A percentile compares a stretch with the other conserved stretches of the same genome.
Evolutionary conservation across 2,888 invertebrate species (phyloP).

Genomic region (Volucella inflata): DNA sequence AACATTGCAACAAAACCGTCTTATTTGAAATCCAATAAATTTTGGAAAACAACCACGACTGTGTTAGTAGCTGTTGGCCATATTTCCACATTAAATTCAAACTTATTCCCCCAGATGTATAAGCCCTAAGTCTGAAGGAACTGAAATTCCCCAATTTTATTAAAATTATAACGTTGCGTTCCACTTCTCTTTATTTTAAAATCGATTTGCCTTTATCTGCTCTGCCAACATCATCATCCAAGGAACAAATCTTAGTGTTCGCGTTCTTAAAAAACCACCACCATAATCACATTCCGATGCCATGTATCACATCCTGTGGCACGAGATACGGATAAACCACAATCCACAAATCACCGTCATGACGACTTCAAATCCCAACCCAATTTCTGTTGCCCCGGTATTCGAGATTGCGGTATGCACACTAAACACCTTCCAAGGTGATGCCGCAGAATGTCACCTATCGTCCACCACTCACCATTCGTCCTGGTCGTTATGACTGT

Average conservation of each 20-base stretch:
- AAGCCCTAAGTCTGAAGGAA: neutral
- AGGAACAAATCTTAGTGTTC: slow-evolving; percentile 13
- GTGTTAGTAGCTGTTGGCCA: no score
- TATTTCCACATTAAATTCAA: no score
- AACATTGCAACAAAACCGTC: no score
- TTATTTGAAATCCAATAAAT: no score
- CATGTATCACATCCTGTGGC: neutral
- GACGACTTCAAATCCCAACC: slow-evolving; percentile 39
- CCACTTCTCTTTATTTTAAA: neutral
- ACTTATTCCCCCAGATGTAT: no score
- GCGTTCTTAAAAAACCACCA: no score
- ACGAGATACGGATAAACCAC: neutral
- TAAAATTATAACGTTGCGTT: neutral
- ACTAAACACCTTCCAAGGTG: slow-evolving; percentile 28
- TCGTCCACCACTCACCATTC: neutral
- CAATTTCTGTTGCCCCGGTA: slow-evolving; percentile 29
- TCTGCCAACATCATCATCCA: neutral
- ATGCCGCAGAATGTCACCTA: neutral
- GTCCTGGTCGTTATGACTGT: slow-evolving; percentile 50
- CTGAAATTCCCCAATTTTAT: slow-evolving; percentile 2
- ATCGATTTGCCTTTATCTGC: no score
- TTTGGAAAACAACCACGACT: no score
- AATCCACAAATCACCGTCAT: slow-evolving; percentile 19
- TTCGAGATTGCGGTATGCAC: slow-evolving; percentile 31
- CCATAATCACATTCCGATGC: neutral